Base-by-base conservation (phyloP, 1,140 invertebrate species). In the Aphidius ervi region DNA sequence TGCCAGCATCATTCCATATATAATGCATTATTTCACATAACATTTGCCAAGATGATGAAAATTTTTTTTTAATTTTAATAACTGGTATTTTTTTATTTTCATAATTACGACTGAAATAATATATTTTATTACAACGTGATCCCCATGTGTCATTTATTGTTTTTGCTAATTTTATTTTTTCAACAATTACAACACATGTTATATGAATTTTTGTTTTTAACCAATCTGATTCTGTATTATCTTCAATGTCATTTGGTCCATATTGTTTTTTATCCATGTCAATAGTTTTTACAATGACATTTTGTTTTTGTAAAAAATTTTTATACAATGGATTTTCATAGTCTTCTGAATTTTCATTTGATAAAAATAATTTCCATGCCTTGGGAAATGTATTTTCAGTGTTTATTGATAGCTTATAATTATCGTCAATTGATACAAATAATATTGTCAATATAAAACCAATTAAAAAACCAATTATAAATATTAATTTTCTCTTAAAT, bases 11-110 rank as follows among this genome's bases (percentile, higher is more conserved):
- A 45, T 65, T 69, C 73, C 74, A 76, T 50, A 79, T 65, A 46
- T 75, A 70, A 54, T 68, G 73, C 57, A 81, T 74, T 9, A 66
- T 56, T 66, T 80, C 70, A 43, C 81, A 83, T 4, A 82, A 66
- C 5, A 77, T 47, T 52, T 80, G 78, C 77, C 80, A 83, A 0
- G 81, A 82, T 5, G 81, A 82, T 1, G 72, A 69, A 3, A 75
- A 60, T 47, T 77, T 77, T 4, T 63, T 61, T 5, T 68, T 57
- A 41, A 74, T 70, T 61, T 72, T 73, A 20, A 76, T 69, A 16
- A 78, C 59, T 42, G 70, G 65, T 8, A 75, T 23, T 10, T 64
- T 31, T 0, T 59, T 8, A 31, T 74, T 58, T 10, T 60, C 61
- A 0, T 68, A 46, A 9, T 62, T 61, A 8, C 65, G 67, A 9